Base-by-base conservation (phyloP, 2,113 vertebrate species). In the Xyliphius kryptos region DNA sequence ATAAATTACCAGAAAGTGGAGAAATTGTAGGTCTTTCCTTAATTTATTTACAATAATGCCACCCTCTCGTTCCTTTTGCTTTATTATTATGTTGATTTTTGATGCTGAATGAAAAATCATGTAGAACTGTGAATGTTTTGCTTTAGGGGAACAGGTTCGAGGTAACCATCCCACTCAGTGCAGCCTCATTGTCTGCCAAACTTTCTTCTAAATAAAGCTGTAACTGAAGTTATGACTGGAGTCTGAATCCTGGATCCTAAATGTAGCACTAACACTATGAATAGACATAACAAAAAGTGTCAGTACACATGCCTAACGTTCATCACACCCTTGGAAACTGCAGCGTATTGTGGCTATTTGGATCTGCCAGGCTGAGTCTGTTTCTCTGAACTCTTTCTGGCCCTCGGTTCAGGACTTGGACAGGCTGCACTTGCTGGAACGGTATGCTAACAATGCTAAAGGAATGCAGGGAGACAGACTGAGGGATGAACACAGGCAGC, bases 371-470 rank as follows among this genome's bases (percentile, higher is more conserved):
- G 4, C 26, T 32, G 4, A 5, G 3, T 26, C 22, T 26, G 22
- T 22, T 11, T 46, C 15, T 21, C n/a, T 46, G 22, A 43, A 15
- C 57, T 56, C 53, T 66, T 58, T 32, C 56, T 74, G 65, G 56
- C 37, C 72, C 79, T 78, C 73, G 76, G 49, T 17, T 10, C 47
- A 62, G 38, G 68, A 67, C 75, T 63, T 73, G 68, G 58, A 76
- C 74, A 73, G 74, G 71, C 70, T 74, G 78, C 48, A 51, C 69
- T 74, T 58, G 14, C 62, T 38, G 65, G 68, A 69, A 54, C 68
- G 61, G 76, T 73, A 75, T 79, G 67, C 66, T 21, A 73, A 73
- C 77, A 77, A 76, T 76, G 73, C 49, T 56, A 47, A 51, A 19
- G 13, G 49, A 26, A 40, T 22, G 19, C 60, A 74, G 56, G 21